Percentiles rank a stretch among this genome's conserved stretches.
Conservation (phyloP, 2,888 invertebrate genomes). For the Aproaerema taeniolella region DNA sequence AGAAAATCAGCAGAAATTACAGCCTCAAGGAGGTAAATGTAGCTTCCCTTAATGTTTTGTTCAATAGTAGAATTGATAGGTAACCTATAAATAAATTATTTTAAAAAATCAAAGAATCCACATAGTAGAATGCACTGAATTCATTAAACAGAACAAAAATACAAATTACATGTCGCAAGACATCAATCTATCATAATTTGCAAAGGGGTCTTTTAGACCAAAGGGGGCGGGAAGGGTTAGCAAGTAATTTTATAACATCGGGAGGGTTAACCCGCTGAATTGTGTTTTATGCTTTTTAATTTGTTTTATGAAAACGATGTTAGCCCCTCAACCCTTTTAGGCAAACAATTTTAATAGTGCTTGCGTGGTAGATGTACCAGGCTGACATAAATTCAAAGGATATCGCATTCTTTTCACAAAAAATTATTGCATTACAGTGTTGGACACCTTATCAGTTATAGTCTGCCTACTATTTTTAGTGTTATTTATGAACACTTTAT, state of each 20-base stretch:
- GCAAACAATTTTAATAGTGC: not conserved
- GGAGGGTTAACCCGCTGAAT: conserved; percentile 48
- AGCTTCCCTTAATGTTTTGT: too few species aligned
- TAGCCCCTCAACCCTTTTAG: conserved; percentile 22
- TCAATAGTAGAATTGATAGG: too few species aligned
- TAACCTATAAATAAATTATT: too few species aligned
- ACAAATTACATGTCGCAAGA: conserved; percentile 30
- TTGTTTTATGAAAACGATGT: conserved; percentile 49
- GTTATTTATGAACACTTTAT: too few species aligned
- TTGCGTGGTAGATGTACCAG: conserved; percentile 2
- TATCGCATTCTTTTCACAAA: too few species aligned
- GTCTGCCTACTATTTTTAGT: too few species aligned
- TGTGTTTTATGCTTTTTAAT: conserved; percentile 70
- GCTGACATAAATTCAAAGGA: conserved; percentile 3
- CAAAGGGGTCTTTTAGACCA: conserved; percentile 52
- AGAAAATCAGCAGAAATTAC: too few species aligned
- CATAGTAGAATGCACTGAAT: not conserved
- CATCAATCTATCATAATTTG: conserved; percentile 48
- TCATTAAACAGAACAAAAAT: conserved; percentile 12
- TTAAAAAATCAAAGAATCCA: too few species aligned
- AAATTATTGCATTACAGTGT: too few species aligned
- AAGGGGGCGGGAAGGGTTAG: not conserved
- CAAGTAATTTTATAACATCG: conserved; percentile 1
- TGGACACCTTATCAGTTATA: too few species aligned
- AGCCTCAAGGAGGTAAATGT: too few species aligned